These are phyloP conservation scores for Blomia tropicalis DNA, from an alignment of 2,888 invertebrate genomes.

Conservation along the genomic window DNA sequence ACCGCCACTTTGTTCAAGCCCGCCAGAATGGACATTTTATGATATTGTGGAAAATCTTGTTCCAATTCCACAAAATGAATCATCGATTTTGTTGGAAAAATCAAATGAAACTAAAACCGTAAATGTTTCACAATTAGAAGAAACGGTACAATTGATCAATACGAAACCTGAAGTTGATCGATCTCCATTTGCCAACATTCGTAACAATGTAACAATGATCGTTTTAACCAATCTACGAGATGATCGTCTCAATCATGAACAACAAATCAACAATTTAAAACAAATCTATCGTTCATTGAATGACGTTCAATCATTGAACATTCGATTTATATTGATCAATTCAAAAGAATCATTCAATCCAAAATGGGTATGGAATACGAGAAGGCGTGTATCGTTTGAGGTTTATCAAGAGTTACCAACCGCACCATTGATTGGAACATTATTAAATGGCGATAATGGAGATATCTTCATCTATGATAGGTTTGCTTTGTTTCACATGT, in stretches of 20 bases:
- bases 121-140: background rate
- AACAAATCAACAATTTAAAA: constrained; percentile 31
- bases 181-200: background rate
- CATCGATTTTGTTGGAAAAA: background rate
- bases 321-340: constrained; percentile 33
- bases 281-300: constrained; percentile 29
- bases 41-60: background rate
- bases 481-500: constrained; percentile 27
- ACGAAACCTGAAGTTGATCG: background rate
- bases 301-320: constrained; percentile 29
- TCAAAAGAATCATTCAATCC: constrained; percentile 29
- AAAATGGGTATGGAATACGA: constrained; percentile 21
- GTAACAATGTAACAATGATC: background rate
- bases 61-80: background rate
- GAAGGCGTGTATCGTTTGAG: constrained; percentile 25
- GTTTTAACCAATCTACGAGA: background rate
- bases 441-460: constrained; percentile 33
- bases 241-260: background rate
- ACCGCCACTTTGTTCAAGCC: background rate
- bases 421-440: background rate
- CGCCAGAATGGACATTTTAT: background rate
- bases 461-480: constrained; percentile 35
- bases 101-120: background rate
- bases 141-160: background rate
- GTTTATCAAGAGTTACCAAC: constrained; percentile 32